These are phyloP conservation scores for Melieria omissa DNA, from an alignment of 2,888 invertebrate species.

Conservation along the genomic window DNA sequence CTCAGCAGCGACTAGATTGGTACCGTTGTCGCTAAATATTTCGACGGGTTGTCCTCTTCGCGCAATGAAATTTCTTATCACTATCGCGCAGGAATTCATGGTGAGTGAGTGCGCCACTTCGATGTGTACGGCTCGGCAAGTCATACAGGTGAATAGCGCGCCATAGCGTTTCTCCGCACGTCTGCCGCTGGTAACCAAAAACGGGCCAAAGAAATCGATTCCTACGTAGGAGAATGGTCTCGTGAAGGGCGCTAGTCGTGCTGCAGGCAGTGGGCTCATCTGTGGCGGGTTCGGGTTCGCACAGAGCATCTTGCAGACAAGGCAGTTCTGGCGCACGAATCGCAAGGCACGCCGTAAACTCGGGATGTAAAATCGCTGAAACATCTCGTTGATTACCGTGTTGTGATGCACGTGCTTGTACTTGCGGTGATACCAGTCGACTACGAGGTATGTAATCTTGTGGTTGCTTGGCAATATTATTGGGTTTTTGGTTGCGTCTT, in stretches of 20 bases:
- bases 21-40: slow-evolving; percentile 32
- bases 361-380: slow-evolving; percentile 29
- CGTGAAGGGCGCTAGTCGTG: slow-evolving; percentile 36
- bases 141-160: slow-evolving; percentile 27
- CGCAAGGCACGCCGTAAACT: slow-evolving; percentile 36
- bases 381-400: slow-evolving; percentile 40
- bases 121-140: slow-evolving; percentile 35
- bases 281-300: slow-evolving; percentile 36
- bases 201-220: slow-evolving; percentile 40
- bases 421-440: slow-evolving; percentile 39
- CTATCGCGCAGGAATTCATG: slow-evolving; percentile 27
- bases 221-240: slow-evolving; percentile 35
- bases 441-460: slow-evolving; percentile 29
- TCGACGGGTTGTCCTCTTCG: slow-evolving; percentile 18
- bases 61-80: slow-evolving; percentile 31
- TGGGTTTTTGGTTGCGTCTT: slow-evolving; percentile 36
- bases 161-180: slow-evolving; percentile 3
- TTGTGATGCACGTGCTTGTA: slow-evolving; percentile 38
- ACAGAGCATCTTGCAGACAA: slow-evolving; percentile 23
- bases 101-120: slow-evolving; percentile 25
- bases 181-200: slow-evolving; percentile 33
- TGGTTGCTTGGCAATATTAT: slow-evolving; percentile 37
- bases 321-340: slow-evolving; percentile 38
- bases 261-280: slow-evolving; percentile 39
- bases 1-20: slow-evolving; percentile 24